phyloP scores from a whole-genome alignment of 2,888 invertebrate species.

The Nyleta sp. region DNA sequence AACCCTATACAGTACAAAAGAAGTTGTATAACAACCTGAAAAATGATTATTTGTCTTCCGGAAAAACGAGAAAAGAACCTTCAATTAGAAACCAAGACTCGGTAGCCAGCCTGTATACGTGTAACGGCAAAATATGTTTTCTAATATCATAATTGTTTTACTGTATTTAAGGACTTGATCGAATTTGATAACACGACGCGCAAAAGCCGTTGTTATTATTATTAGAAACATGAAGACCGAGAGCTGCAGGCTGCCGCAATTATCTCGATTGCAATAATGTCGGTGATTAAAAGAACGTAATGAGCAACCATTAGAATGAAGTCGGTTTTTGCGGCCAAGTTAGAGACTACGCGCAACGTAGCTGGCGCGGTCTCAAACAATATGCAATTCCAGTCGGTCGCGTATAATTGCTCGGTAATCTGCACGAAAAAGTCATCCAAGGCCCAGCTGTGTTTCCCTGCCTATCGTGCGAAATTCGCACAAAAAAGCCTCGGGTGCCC shows the following conservation, averaged over 20 bases:
- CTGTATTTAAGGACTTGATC: no score
- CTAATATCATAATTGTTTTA: no score
- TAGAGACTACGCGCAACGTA: constrained; percentile 64
- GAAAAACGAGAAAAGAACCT: no score
- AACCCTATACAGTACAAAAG: no score
- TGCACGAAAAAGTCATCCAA: constrained; percentile 57
- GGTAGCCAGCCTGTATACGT: no score
- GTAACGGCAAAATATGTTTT: no score
- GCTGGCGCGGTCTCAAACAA: constrained; percentile 65
- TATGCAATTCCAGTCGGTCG: constrained; percentile 65
- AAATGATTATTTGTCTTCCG: no score
- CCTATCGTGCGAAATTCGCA: constrained; percentile 44
- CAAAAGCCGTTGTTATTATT: no score
- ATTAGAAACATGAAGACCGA: constrained; percentile 26
- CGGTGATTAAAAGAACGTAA: constrained; percentile 80
- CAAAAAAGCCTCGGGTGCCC: constrained; percentile 33
- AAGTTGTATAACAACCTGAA: no score
- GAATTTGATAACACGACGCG: no score
- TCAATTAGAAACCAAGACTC: no score
- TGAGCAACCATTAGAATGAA: constrained; percentile 77
- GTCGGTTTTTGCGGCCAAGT: constrained; percentile 67
- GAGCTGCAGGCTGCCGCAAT: constrained; percentile 70
- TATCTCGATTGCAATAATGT: constrained; percentile 78
- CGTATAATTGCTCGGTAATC: constrained; percentile 66
- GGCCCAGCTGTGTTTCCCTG: constrained; percentile 37